Conservation (phyloP, 1,140 invertebrate genomes). For the Ceratitis capitata region DNA sequence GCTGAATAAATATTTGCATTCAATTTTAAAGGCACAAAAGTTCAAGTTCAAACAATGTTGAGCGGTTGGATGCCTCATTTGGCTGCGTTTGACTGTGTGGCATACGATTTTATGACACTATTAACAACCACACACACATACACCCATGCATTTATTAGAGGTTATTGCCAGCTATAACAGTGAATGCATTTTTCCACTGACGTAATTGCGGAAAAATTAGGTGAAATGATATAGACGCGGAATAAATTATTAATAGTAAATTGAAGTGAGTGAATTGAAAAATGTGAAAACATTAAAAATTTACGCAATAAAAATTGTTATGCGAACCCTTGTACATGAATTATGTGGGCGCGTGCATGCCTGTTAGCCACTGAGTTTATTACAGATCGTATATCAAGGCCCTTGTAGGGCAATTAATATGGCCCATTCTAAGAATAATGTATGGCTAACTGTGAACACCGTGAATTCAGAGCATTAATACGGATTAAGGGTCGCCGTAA, state of each 20-base stretch:
- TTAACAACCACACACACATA: neutral
- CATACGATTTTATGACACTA: neutral
- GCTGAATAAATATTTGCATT: neutral
- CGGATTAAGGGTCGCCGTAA: neutral
- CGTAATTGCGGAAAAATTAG: neutral
- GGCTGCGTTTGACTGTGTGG: too few species aligned
- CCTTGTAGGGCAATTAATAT: constrained; percentile 1
- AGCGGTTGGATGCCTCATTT: neutral
- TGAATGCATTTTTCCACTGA: neutral
- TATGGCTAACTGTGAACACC: neutral
- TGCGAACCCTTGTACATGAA: neutral
- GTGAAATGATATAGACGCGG: neutral
- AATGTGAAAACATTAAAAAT: neutral
- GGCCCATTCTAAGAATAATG: neutral
- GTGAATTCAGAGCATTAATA: neutral
- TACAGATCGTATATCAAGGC: neutral
- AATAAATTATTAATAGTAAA: neutral
- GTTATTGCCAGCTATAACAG: neutral
- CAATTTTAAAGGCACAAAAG: neutral
- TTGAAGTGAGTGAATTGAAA: neutral
- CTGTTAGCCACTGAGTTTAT: neutral
- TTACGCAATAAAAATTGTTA: neutral
- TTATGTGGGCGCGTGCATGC: neutral
- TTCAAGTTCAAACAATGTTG: constrained; percentile 8
- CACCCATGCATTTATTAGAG: neutral